Conservation (phyloP, 2,113 vertebrate species). For the Tetrao urogallus region DNA sequence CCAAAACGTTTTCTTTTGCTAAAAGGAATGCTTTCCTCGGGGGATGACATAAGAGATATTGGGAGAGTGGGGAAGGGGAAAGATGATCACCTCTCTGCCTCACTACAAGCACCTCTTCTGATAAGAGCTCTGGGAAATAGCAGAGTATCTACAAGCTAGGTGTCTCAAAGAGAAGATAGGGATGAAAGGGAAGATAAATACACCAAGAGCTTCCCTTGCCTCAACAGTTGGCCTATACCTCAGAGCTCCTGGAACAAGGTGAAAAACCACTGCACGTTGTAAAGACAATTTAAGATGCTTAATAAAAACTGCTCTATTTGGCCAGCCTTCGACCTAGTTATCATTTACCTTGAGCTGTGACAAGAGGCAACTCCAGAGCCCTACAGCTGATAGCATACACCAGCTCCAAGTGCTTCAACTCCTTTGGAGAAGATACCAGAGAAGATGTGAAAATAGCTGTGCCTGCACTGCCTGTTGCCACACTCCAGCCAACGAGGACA, state of each 20-base stretch:
- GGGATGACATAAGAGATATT: not conserved
- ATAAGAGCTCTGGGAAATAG: rapidly evolving
- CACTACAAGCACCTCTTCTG: not conserved
- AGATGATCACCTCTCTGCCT: not conserved
- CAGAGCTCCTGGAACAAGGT: not conserved
- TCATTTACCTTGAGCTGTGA: not conserved
- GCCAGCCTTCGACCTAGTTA: not conserved
- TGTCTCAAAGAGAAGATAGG: not conserved
- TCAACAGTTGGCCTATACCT: not conserved
- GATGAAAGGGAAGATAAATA: not conserved
- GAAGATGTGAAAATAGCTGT: not conserved
- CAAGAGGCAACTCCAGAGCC: not conserved
- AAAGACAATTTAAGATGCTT: not conserved
- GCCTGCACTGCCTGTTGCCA: not conserved
- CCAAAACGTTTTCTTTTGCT: not conserved
- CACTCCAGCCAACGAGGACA: not conserved
- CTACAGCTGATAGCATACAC: rapidly evolving
- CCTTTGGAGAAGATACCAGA: rapidly evolving
- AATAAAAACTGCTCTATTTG: not conserved
- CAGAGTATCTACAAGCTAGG: rapidly evolving
- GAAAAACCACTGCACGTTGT: not conserved
- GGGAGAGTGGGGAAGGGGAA: not conserved
- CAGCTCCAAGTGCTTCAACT: not conserved
- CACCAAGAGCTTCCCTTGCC: rapidly evolving
- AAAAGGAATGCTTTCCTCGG: not conserved